Evolutionary conservation across 2,888 invertebrate genomes (phyloP), one percentile per base, ranked within the genome.

Genomic region (Trachelus troglodyta): DNA sequence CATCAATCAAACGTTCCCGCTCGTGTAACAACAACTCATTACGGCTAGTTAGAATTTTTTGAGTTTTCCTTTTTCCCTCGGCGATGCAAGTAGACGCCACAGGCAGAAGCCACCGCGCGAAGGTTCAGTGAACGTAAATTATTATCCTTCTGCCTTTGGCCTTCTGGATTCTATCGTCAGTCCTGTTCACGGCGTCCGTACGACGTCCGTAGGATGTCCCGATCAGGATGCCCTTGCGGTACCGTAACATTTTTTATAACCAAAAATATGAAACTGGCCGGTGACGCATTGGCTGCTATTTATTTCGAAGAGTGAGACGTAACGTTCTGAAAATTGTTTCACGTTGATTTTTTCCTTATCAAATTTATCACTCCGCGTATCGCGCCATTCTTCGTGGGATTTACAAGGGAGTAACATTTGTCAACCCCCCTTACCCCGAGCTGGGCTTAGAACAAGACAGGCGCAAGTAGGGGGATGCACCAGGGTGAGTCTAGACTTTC

Each of bases 11-110:
- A 79, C 9, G 23, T 15, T 56, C 69, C 73, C 37, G 68, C 68
- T 69, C 74, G 37, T 73, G 74, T 75, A 77, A 56, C 56, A 76
- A 78, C 77, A 37, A 69, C 76, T 82, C 78, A 69, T 81, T 81
- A 78, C 68, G 75, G 73, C 30, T 30, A 37, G 75, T 74, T 12
- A 31, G 56, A 69, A 76, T 80, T 34, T 75, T 75, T 35, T 68
- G 69, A 34, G 34, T 74, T 79, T 73, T 74, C 34, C 37, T 33
- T 56, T 75, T 77, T 31, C 31, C 34, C 69, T 74, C 79, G 56
- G 9, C 56, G 56, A 23, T 9, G 9, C 56, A 1, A 23, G 9
- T 23, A 23, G 56, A 23, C 56, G 56, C 56, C 56, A 56, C 9
- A 6, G 56, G 56, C 56, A 23, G 23, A 56, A 56, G 56, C 56